Evolutionary conservation across 2,797 vertebrate species (phyloP).

Genomic region (Helostoma temminkii): DNA sequence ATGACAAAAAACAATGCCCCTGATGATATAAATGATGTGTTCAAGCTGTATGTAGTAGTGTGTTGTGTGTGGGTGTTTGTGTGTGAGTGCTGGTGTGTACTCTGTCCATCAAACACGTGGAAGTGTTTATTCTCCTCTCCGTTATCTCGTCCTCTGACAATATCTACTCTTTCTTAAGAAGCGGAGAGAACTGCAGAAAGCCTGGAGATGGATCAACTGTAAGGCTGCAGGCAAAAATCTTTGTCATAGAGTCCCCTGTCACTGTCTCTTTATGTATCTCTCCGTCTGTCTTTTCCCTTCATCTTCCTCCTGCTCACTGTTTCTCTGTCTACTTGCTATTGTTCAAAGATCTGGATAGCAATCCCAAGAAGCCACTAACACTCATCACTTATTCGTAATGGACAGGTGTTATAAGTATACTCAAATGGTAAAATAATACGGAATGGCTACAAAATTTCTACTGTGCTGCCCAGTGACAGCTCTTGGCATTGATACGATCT

Average conservation of each 20-base stretch:
- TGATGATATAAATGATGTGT: too few relatives aligned
- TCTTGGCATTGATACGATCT: too few relatives aligned
- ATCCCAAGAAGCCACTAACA: slow-evolving; percentile 8
- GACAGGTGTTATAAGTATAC: background rate
- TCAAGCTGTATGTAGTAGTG: too few relatives aligned
- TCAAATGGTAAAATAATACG: too few relatives aligned
- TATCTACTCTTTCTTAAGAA: slow-evolving; percentile 45
- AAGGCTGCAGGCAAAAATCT: slow-evolving; percentile 64
- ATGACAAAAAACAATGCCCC: too few relatives aligned
- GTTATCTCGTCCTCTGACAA: slow-evolving; percentile 44
- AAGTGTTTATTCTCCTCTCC: slow-evolving; percentile 37
- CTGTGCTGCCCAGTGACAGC: too few relatives aligned
- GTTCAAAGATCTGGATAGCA: slow-evolving; percentile 23
- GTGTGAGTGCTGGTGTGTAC: background rate
- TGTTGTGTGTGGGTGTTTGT: background rate
- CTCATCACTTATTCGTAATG: slow-evolving; percentile 15
- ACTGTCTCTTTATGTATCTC: slow-evolving; percentile 37
- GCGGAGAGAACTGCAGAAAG: slow-evolving; percentile 42
- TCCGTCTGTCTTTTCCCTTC: slow-evolving; percentile 33
- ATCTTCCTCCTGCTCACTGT: slow-evolving; percentile 3
- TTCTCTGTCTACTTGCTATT: slow-evolving; percentile 21
- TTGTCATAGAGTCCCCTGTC: slow-evolving; percentile 54
- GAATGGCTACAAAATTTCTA: too few relatives aligned
- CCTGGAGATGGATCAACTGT: slow-evolving; percentile 48
- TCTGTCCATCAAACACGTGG: slow-evolving; percentile 37